Conservation (phyloP, 1,140 invertebrate genomes). For the Megalopta genalis region DNA sequence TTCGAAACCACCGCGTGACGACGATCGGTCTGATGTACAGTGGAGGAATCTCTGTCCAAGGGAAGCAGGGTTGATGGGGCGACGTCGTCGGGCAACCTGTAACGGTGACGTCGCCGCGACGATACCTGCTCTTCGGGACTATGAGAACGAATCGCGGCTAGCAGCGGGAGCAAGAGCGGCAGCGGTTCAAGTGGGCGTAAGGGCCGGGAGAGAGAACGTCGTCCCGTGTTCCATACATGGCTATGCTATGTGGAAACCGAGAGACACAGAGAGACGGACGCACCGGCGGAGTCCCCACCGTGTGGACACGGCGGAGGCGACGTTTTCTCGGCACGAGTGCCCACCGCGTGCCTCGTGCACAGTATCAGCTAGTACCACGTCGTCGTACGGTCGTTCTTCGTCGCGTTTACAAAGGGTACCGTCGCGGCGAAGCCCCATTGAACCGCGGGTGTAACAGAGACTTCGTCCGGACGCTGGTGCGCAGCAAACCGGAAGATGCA, state of each 20-base stretch:
- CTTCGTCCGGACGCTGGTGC: background rate
- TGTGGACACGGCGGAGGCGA: conserved; percentile 64
- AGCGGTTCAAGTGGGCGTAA: conserved; percentile 66
- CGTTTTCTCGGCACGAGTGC: conserved; percentile 68
- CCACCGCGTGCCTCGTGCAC: conserved; percentile 54
- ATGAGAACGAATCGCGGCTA: conserved; percentile 32
- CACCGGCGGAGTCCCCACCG: conserved; percentile 66
- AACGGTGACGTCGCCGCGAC: conserved; percentile 33
- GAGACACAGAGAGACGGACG: conserved; percentile 72
- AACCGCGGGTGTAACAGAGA: too few species aligned
- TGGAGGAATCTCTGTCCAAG: too few species aligned
- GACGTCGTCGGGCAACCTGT: background rate
- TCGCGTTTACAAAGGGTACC: conserved; percentile 19
- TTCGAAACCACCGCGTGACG: conserved; percentile 13
- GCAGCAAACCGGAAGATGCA: conserved; percentile 34
- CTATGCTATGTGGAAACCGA: conserved; percentile 79
- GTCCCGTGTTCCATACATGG: conserved; percentile 78
- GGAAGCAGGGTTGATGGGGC: background rate
- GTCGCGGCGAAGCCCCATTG: too few species aligned
- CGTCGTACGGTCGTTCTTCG: conserved; percentile 34
- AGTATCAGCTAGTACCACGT: conserved; percentile 49
- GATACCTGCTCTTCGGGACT: conserved; percentile 50
- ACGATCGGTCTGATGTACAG: background rate
- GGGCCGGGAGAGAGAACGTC: conserved; percentile 66
- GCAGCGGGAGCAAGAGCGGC: conserved; percentile 45